phyloP scores from a whole-genome alignment of 2,888 invertebrate species.

The Nemotelus pantherinus region DNA sequence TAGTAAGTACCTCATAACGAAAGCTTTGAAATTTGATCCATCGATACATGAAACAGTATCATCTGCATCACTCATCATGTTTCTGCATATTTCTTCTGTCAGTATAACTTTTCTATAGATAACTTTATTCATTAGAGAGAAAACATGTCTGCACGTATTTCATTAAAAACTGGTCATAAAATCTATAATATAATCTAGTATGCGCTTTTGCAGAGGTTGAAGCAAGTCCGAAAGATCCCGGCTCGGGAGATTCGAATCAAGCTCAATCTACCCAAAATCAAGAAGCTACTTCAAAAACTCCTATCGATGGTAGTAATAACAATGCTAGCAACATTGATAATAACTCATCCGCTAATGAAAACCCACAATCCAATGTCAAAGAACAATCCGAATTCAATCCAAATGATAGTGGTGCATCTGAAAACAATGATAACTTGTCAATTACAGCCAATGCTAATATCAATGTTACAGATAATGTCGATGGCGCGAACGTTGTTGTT shows the following conservation, averaged over 20 bases:
- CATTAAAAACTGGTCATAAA: background rate
- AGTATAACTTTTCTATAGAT: too few relatives aligned
- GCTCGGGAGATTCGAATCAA: conserved; percentile 26
- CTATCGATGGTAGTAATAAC: background rate
- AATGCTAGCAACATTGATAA: conserved; percentile 4
- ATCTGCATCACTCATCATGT: too few relatives aligned
- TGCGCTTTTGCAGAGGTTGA: conserved; percentile 34
- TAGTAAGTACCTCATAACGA: too few relatives aligned
- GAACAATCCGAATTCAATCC: background rate
- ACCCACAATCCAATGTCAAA: background rate
- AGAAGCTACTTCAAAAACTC: background rate
- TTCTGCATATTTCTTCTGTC: too few relatives aligned
- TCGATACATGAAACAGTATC: too few relatives aligned
- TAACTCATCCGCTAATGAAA: background rate
- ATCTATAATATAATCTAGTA: conserved; percentile 3
- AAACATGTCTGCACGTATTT: too few relatives aligned
- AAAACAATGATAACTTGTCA: conserved; percentile 43
- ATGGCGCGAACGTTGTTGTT: too few relatives aligned
- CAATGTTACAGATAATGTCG: conserved; percentile 2
- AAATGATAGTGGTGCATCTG: conserved; percentile 3
- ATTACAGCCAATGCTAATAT: conserved; percentile 42
- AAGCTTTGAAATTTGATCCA: too few relatives aligned
- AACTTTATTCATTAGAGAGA: too few relatives aligned
- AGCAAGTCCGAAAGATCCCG: conserved; percentile 21
- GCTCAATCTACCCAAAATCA: conserved; percentile 29